Conservation (phyloP, 2,888 invertebrate genomes). For the Orchesellides sinensis region DNA sequence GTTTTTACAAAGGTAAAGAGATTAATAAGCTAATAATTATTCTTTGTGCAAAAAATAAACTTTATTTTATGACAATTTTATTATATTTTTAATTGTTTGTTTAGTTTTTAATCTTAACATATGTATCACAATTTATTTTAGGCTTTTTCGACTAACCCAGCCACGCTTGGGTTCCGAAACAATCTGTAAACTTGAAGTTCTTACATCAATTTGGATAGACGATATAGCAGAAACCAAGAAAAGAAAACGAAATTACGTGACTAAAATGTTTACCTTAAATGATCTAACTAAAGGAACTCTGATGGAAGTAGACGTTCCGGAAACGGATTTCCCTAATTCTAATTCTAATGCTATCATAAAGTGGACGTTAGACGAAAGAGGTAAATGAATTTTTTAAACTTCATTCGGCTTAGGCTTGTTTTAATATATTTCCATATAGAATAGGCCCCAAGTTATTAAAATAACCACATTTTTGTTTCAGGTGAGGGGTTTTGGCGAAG, state of each 20-base stretch:
- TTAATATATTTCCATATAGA: background rate
- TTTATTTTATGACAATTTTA: background rate
- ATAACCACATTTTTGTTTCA: slow-evolving; percentile 5
- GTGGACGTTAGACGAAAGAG: slow-evolving; percentile 24
- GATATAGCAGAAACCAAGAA: slow-evolving; percentile 32
- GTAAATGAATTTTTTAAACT: slow-evolving; percentile 16
- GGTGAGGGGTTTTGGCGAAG: slow-evolving; percentile 65
- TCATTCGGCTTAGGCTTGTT: too few relatives aligned
- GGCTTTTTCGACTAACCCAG: slow-evolving; percentile 58
- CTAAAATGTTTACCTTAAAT: slow-evolving; percentile 28
- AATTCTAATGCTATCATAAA: background rate
- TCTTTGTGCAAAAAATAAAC: too few relatives aligned
- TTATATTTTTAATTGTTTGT: background rate
- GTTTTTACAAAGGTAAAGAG: slow-evolving; percentile 63
- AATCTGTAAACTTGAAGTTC: slow-evolving; percentile 39
- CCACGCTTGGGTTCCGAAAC: slow-evolving; percentile 42
- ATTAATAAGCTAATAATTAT: background rate
- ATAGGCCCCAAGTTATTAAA: too few relatives aligned
- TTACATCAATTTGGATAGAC: slow-evolving; percentile 58
- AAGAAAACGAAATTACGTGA: background rate
- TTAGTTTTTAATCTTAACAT: background rate
- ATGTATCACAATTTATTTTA: slow-evolving; percentile 26
- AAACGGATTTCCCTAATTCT: background rate
- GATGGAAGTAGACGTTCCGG: background rate
- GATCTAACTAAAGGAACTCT: slow-evolving; percentile 18